Base-by-base conservation (phyloP, 2,888 invertebrate genomes). In the Epinotia nisella region DNA sequence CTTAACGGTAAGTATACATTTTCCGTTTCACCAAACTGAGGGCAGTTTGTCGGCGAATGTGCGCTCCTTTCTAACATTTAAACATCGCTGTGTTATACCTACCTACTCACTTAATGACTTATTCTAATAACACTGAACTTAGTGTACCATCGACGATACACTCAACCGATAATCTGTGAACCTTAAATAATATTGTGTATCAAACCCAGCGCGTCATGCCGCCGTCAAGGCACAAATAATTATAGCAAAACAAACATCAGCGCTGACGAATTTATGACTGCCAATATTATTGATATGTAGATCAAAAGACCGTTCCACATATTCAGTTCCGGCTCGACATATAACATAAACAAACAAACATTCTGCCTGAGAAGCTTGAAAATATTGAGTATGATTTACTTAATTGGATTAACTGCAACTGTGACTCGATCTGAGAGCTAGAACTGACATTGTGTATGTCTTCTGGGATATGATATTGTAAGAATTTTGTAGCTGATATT, bases 251-350 rank as follows among this genome's bases (percentile, higher is more conserved):
- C 68, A 73, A 73, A 69, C 53, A 69, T 87, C 86, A 83, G 70
- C 75, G 69, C 68, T 41, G 77, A 76, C 77, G 76, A 76, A 78
- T 82, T 83, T 80, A 84, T 83, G 82, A 83, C 79, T 76, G 81
- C 87, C 87, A 89, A 90, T 90, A 90, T 89, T 89, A 85, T 88
- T 84, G 77, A 80, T 79, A 78, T 78, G 81, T 75, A 84, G 85
- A 88, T 91, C 90, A 91, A 91, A 90, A 85, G 80, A 78, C 55
- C 77, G 74, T 53, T 71, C 78, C 69, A 73, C 64, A 73, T 72
- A 35, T 49, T 29, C 68, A 77, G 69, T 73, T 73, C 79, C 79
- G 70, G 78, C 72, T 78, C 41, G 19, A 41, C 78, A 65, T 13
- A 56, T 35, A 67, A 64, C 59, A 67, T 59, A 64, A 67, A 64